Percentiles rank a stretch among this genome's conserved stretches.
These are phyloP conservation scores for Virgularia gustaviana DNA, from an alignment of 92 coral and sea anemone species.

Conservation along the genomic window DNA sequence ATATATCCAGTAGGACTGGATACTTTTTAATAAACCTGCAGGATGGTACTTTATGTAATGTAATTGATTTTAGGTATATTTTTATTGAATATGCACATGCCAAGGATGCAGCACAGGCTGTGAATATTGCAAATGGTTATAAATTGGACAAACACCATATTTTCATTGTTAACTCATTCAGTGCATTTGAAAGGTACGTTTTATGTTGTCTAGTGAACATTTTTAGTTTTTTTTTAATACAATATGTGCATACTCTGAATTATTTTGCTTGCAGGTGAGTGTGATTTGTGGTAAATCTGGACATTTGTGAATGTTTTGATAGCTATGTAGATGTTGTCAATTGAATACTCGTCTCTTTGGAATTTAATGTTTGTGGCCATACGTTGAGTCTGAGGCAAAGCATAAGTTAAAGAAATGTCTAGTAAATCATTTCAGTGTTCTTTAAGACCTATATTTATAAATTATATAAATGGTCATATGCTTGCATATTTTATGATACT, in stretches of 20 bases:
- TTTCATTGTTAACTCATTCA: slow-evolving; percentile 94
- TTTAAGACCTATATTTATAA: neutral
- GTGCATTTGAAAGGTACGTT: slow-evolving; percentile 82
- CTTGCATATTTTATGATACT: no score
- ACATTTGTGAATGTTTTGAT: no score
- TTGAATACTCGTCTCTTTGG: no score
- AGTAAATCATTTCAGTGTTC: neutral
- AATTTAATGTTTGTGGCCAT: neutral
- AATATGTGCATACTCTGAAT: no score
- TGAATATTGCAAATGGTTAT: slow-evolving; percentile 97
- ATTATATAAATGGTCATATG: no score
- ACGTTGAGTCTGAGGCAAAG: neutral
- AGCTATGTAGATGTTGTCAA: no score
- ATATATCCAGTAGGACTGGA: neutral
- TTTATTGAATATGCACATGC: slow-evolving; percentile 86
- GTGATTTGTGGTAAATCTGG: no score
- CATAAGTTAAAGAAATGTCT: neutral
- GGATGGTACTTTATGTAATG: neutral
- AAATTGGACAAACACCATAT: slow-evolving; percentile 95
- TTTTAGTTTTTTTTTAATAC: neutral
- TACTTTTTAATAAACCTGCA: neutral
- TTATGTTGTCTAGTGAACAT: neutral
- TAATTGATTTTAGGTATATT: slow-evolving; percentile 66
- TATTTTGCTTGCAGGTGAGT: no score
- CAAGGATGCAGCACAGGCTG: slow-evolving; percentile 87